These are phyloP conservation scores for Theristicus caerulescens DNA, from an alignment of 2,113 vertebrate genomes.

Conservation along the genomic window DNA sequence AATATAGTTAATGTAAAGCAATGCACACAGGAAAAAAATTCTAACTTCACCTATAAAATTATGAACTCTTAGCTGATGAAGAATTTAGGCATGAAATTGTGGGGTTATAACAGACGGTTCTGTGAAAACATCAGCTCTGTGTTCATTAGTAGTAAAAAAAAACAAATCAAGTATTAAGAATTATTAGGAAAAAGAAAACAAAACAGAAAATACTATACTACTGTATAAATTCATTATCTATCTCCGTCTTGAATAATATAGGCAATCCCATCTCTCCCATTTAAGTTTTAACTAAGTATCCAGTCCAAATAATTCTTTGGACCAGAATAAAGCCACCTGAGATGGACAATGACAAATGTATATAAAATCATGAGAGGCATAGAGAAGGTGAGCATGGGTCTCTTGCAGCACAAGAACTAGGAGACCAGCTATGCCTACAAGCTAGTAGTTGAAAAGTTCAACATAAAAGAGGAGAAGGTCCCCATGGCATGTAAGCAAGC, in stretches of 20 bases:
- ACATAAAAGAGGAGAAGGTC: not conserved
- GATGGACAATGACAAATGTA: not conserved
- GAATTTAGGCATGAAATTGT: not conserved
- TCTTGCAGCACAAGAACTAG: not conserved
- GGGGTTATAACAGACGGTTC: not conserved
- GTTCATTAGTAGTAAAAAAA: not conserved
- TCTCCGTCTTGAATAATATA: not conserved
- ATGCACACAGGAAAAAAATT: not conserved
- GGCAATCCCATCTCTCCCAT: not conserved
- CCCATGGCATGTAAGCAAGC: not conserved
- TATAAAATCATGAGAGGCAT: not conserved
- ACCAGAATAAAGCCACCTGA: not conserved
- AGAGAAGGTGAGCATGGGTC: not conserved
- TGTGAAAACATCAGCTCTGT: not conserved
- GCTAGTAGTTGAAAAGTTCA: not conserved
- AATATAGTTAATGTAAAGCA: not conserved
- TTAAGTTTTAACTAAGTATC: not conserved
- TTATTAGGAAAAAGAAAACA: not conserved
- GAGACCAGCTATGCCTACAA: not conserved
- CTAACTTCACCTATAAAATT: not conserved
- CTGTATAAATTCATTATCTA: not conserved
- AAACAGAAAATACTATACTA: not conserved
- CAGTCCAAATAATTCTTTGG: not conserved
- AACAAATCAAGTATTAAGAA: not conserved
- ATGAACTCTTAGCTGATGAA: not conserved